Base-by-base conservation (phyloP, 2,888 invertebrate species). In the Nudaria mundana region DNA sequence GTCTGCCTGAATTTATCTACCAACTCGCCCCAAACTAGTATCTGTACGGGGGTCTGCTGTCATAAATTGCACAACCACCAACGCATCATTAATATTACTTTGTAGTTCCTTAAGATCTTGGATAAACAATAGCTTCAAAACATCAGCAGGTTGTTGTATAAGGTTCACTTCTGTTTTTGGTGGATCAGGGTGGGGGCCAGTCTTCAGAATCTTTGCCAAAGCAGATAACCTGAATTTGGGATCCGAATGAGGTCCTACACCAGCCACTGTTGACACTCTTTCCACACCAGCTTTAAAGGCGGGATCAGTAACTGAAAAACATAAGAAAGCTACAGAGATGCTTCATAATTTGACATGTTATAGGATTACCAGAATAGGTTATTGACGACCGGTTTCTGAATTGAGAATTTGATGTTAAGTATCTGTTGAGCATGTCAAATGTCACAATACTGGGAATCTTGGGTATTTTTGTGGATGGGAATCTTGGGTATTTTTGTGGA, bases 21-120 rank as follows among this genome's bases (percentile, higher is more conserved):
- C 98, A 56, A 98, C 98, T 91, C 96, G 95, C 35, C 98, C 98
- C 30, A 99, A 87, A 73, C 93, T 94, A 0, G 97, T 96, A 72
- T 99, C 98, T 48, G 98, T 99, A 85, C 97, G 97, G 2, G 98
- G 99, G 89, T 99, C 95, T 3, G 98, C 98, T 1, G 99, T 99
- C 1, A 99, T 90, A 47, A 89, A 92, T 87, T 99, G 99, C 3
- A 98, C 95, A 29, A 93, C 92, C 1, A 98, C 99, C 54, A 99
- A 94, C 1, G 96, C 93, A 77, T 98, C 97, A 80, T 99, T 99
- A 34, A 98, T 97, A 64, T 92, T 92, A 0, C 97, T 98, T 77
- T 99, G 99, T 33, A 99, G 90, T 49, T 94, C 92, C 63, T 97
- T 86, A 11, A 98, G 84, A 71, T 97, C 95, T 63, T 94, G 93